Evolutionary conservation across 2,113 vertebrate genomes (phyloP), one percentile per base, ranked within the genome.

Genomic region (Machaerirhynchus nigripectus): DNA sequence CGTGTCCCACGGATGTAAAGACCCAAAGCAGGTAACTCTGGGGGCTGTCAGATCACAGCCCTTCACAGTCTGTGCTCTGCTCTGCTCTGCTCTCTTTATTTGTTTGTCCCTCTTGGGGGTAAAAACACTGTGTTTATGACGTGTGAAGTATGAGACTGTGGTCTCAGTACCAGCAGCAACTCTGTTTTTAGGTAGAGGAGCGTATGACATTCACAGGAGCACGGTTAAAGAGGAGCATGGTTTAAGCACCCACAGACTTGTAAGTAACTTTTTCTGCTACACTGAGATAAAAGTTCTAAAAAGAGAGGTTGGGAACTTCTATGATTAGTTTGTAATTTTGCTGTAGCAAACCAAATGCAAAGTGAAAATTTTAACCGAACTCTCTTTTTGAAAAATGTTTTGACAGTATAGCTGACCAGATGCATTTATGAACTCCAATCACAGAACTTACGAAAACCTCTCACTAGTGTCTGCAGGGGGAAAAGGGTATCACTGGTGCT

Each of bases 381-480:
- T 28, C 2, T 52, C 28, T 39, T n/a, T 13, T 78, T 63, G n/a
- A 90, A 86, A 89, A 83, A 61, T 12, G 0, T 70, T 86, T 83
- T 85, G 46, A 65, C 11, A 8, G 2, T 53, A 27, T 8, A 70
- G 22, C 20, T 84, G 47, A 80, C 42, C 30, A 77, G 46, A 21
- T 50, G 2, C 0, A 0, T 42, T 75, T 56, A 46, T 27, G 8
- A 87, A 28, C 22, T 78, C 31, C 11, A 33, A 0, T 9, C 39
- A 74, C 16, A 18, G 19, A 67, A 61, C 11, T 77, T 85, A 33
- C 85, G 37, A 77, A 91, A 83, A 47, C 13, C 10, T 85, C 16
- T 69, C 9, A 0, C 33, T 46, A 46, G 3, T 8, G 4, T 60
- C 27, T 61, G 16, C 13, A 57, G 13, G 2, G 3, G 4, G 0